Conservation (phyloP, 2,113 vertebrate genomes). For the Heterotis niloticus region DNA sequence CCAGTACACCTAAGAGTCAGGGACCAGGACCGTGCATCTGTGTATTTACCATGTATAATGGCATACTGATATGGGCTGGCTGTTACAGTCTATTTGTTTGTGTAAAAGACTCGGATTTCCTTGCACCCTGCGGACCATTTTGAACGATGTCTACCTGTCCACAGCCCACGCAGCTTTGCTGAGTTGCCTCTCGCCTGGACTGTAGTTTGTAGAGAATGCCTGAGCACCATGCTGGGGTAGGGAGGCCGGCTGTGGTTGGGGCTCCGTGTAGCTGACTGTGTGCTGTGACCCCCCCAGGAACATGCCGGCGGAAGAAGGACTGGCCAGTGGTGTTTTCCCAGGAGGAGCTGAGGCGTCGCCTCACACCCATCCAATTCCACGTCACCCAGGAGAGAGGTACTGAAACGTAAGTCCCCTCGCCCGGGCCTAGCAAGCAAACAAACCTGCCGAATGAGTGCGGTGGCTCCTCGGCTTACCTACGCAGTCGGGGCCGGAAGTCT, state of each 20-base stretch:
- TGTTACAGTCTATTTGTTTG: no score
- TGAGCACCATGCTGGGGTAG: background rate
- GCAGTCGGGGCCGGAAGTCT: no score
- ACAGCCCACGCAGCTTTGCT: background rate
- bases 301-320: slow-evolving; percentile 74
- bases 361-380: slow-evolving; percentile 87
- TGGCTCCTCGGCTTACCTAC: no score
- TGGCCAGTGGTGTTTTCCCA: slow-evolving; percentile 83
- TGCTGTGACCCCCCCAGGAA: slow-evolving; percentile 66
- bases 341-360: slow-evolving; percentile 85
- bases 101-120: no score
- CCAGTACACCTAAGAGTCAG: no score
- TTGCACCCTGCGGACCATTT: background rate
- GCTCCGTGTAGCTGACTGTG: slow-evolving; percentile 43
- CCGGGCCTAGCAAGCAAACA: no score
- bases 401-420: slow-evolving; percentile 73
- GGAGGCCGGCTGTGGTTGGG: background rate
- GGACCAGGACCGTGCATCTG: no score
- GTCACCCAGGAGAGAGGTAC: slow-evolving; percentile 97
- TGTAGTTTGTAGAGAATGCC: background rate
- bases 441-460: no score
- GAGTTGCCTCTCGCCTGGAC: slow-evolving; percentile 43
- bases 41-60: no score
- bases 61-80: no score
- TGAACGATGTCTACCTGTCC: background rate